A percentile compares a stretch with the other conserved stretches of the same genome.
Conservation (phyloP, 92 coral and sea anemone genomes). For the Micromussa lordhowensis region DNA sequence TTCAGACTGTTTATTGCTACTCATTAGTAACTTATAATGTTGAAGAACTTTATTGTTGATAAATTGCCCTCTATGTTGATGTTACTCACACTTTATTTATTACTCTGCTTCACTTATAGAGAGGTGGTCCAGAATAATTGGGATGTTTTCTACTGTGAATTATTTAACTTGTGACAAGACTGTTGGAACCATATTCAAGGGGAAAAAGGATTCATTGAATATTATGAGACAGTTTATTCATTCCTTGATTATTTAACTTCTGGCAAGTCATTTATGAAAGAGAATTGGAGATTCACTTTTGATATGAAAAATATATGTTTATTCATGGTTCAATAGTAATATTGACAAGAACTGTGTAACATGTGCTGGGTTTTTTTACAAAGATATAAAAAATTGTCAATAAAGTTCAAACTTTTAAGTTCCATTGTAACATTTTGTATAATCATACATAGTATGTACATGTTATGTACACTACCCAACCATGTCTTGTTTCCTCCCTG, state of each 20-base stretch:
- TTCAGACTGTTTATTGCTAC: too few relatives aligned
- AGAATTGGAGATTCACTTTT: neutral
- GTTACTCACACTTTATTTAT: neutral
- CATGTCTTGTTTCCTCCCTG: neutral
- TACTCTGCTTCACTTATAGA: slow-evolving; percentile 39
- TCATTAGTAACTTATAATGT: too few relatives aligned
- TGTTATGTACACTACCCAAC: neutral
- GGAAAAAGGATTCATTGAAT: neutral
- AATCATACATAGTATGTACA: neutral
- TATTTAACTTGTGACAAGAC: slow-evolving; percentile 20
- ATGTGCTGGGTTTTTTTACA: neutral
- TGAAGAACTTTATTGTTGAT: too few relatives aligned
- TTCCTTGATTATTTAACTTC: slow-evolving; percentile 6
- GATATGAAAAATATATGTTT: neutral
- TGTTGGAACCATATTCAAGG: slow-evolving; percentile 22
- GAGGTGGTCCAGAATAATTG: slow-evolving; percentile 77
- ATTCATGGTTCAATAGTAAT: neutral
- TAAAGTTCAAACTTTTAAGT: slow-evolving; percentile 5
- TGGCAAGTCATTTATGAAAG: slow-evolving; percentile 16
- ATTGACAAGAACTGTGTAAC: neutral
- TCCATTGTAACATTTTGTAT: neutral
- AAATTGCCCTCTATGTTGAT: too few relatives aligned
- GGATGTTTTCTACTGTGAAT: neutral
- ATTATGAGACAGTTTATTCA: neutral
- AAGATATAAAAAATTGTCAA: neutral